Conservation (phyloP, 2,797 vertebrate genomes). For the Chloroceryle amazona region DNA sequence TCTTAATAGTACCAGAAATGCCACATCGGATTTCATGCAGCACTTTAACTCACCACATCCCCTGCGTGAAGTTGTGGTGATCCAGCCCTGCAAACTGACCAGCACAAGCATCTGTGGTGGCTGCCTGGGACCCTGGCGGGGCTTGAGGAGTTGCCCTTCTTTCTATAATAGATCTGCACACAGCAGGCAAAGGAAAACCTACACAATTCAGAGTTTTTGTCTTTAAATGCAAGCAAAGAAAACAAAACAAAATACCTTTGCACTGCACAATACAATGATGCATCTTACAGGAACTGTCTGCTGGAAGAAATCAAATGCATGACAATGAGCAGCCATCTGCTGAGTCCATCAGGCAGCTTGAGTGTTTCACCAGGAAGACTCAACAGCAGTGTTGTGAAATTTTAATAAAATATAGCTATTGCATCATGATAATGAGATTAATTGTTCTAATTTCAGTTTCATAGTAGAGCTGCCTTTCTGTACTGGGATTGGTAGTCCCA, state of each 20-base stretch:
- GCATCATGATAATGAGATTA: neutral
- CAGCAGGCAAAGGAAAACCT: neutral
- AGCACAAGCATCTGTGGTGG: neutral
- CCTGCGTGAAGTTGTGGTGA: neutral
- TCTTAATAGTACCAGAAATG: neutral
- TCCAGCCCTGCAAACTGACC: neutral
- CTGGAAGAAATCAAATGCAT: neutral
- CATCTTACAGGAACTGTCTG: neutral
- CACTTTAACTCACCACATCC: neutral
- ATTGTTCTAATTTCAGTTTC: neutral
- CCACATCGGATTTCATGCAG: neutral
- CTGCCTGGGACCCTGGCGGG: accelerated
- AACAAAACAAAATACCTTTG: neutral
- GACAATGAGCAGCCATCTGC: neutral
- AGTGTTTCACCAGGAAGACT: neutral
- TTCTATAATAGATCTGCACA: neutral
- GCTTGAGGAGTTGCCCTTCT: neutral
- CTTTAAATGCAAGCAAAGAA: neutral
- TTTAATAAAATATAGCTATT: neutral
- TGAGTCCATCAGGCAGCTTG: neutral
- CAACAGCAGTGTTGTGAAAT: neutral
- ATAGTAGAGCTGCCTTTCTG: neutral
- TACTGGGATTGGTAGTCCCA: neutral
- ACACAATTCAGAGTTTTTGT: neutral
- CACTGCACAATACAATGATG: neutral